Evolutionary conservation across 2,113 vertebrate species (phyloP).

Genomic region (Vireo altiloquus): DNA sequence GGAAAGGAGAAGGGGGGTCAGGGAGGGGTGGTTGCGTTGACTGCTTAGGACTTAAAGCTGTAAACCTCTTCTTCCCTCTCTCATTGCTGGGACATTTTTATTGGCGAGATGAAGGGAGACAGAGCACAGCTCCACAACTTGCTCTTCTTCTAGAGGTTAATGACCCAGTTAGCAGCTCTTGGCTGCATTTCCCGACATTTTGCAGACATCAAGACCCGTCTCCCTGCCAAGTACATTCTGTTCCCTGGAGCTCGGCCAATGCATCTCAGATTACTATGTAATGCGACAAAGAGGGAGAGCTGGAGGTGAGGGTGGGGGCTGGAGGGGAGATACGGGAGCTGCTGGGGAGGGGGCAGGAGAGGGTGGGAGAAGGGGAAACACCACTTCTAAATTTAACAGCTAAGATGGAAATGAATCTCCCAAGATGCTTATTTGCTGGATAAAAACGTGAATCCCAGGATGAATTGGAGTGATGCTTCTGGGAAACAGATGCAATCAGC

Average conservation of each 20-base stretch:
- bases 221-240: constrained; percentile 85
- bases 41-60: constrained; percentile 73
- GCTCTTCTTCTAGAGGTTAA: constrained; percentile 82
- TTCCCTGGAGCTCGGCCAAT: constrained; percentile 82
- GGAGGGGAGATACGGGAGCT: constrained; percentile 44
- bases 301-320: constrained; percentile 67
- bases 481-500: constrained; percentile 60
- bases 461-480: constrained; percentile 47
- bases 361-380: constrained; percentile 41
- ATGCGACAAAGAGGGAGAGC: constrained; percentile 81
- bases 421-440: constrained; percentile 54
- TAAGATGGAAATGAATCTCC: constrained; percentile 25
- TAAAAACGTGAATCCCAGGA: constrained; percentile 35
- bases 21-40: constrained; percentile 38
- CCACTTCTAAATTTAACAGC: constrained; percentile 68
- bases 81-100: constrained; percentile 71
- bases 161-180: constrained; percentile 87
- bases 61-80: constrained; percentile 59
- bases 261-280: constrained; percentile 82
- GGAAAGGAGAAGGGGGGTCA: background rate
- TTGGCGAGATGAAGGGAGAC: constrained; percentile 75
- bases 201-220: constrained; percentile 81
- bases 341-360: constrained; percentile 17
- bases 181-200: constrained; percentile 84
- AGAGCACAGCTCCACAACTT: constrained; percentile 72